phyloP scores from a whole-genome alignment of 2,113 vertebrate species.

The Poeciliopsis occidentalis region DNA sequence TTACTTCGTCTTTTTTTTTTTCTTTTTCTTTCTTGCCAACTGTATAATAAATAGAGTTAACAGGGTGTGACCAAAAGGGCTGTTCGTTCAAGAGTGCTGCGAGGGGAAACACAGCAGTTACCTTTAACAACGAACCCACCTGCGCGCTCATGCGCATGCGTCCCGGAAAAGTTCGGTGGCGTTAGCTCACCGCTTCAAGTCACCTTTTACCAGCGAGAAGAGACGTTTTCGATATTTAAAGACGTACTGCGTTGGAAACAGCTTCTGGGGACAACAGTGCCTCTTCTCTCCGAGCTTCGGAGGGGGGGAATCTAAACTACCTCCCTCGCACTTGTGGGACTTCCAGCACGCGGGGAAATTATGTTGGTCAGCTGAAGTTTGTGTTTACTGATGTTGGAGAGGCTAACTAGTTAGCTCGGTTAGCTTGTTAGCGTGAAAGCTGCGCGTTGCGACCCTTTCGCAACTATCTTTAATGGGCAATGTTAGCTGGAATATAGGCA shows the following conservation, averaged over 20 bases:
- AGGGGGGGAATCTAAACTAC: neutral
- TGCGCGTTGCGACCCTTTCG: slow-evolving; percentile 9
- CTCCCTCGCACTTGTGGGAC: neutral
- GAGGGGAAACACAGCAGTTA: neutral
- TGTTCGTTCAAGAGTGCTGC: too few species aligned
- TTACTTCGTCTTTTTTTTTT: too few species aligned
- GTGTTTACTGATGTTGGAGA: slow-evolving; percentile 52
- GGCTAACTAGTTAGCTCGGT: slow-evolving; percentile 64
- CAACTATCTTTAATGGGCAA: neutral
- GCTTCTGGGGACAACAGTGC: neutral
- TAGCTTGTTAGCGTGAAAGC: slow-evolving; percentile 66
- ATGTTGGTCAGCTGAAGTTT: slow-evolving; percentile 53
- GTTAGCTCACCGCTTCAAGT: slow-evolving; percentile 53
- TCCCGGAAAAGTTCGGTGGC: slow-evolving; percentile 53
- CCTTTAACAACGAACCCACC: slow-evolving; percentile 8
- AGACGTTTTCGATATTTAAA: slow-evolving; percentile 39
- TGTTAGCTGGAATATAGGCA: neutral
- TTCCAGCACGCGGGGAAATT: slow-evolving; percentile 1
- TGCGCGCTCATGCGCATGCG: slow-evolving; percentile 58
- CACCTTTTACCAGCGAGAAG: slow-evolving; percentile 53
- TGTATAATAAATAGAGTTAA: too few species aligned
- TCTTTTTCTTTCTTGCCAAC: too few species aligned
- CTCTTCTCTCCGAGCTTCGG: neutral
- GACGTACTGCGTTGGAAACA: neutral
- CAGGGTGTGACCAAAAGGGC: too few species aligned